Evolutionary conservation across 2,888 invertebrate genomes (phyloP), one percentile per base, ranked within the genome.

Genomic region (Didymodactylos carnosus): DNA sequence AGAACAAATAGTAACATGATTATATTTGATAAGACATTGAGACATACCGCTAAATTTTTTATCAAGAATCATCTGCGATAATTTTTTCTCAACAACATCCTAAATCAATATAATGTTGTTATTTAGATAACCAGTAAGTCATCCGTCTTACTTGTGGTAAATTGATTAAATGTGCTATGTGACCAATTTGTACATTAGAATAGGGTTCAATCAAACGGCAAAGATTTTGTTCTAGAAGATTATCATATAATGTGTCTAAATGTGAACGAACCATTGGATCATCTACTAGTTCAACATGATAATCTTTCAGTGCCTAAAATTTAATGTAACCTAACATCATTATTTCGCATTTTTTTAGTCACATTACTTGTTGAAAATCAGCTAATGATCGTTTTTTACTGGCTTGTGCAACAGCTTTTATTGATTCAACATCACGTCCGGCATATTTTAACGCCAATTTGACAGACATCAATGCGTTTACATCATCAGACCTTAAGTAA

Each of bases 41-140:
- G 29, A 69, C 77, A 76, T 77, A 79, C 86, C 86, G 79, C 83
- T 84, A 79, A 98, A 89, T 85, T 97, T 98, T 81, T 93, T 92
- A 84, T 99, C 98, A 83, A 99, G 86, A 82, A 99, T 98, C 98
- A 99, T 99, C 85, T 98, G 98, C 71, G 97, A 97, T 75, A 99
- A 86, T 85, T 99, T 99, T 86, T 94, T 94, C 85, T 99, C 98
- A 72, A 99, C 97, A 85, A 90, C 88, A 70, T 89, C 86, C 87
- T 91, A 62, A 35, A 62, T 35, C 7, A 25, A 27, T 89, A 16
- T 79, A 79, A 49, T 69, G 70, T 19, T 19, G 16, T 29, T 41
- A 7, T 40, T 62, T 8, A 72, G 27, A 43, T 43, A 25, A 5
- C 4, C 14, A 39, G 5, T 14, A 13, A 77, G 78, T 78, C 76